phyloP scores from a whole-genome alignment of 2,113 vertebrate genomes.

The Dipodomys spectabilis region DNA sequence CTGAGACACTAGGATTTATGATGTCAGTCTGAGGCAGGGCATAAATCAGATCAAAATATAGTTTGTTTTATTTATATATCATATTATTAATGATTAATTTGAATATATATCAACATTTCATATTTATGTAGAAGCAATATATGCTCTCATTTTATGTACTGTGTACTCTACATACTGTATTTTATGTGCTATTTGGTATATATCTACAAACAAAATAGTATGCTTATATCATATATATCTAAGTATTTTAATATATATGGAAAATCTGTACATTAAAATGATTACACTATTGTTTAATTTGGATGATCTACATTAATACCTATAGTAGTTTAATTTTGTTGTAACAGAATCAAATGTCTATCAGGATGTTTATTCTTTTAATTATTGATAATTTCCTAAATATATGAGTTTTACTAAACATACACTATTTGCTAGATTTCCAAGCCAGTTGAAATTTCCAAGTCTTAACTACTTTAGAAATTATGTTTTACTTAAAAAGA shows the following conservation, averaged over 20 bases:
- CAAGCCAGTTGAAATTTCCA: not conserved
- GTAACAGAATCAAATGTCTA: not conserved
- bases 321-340: constrained; percentile 47
- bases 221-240: not conserved
- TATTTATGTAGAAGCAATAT: not conserved
- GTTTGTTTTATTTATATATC: not conserved
- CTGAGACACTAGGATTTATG: not conserved
- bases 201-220: not conserved
- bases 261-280: not conserved
- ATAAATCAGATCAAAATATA: not conserved
- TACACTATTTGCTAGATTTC: not conserved
- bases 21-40: not conserved
- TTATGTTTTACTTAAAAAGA: constrained; percentile 39
- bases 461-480: not conserved
- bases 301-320: not conserved
- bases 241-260: not conserved
- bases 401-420: not conserved
- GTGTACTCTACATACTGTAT: not conserved
- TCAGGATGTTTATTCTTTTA: constrained; percentile 18
- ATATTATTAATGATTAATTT: not conserved
- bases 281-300: not conserved
- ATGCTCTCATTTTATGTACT: not conserved
- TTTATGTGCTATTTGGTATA: not conserved
- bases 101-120: not conserved
- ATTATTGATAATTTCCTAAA: not conserved